Evolutionary conservation across 2,113 vertebrate genomes (phyloP).

Genomic region (Motacilla tschutschensis): DNA sequence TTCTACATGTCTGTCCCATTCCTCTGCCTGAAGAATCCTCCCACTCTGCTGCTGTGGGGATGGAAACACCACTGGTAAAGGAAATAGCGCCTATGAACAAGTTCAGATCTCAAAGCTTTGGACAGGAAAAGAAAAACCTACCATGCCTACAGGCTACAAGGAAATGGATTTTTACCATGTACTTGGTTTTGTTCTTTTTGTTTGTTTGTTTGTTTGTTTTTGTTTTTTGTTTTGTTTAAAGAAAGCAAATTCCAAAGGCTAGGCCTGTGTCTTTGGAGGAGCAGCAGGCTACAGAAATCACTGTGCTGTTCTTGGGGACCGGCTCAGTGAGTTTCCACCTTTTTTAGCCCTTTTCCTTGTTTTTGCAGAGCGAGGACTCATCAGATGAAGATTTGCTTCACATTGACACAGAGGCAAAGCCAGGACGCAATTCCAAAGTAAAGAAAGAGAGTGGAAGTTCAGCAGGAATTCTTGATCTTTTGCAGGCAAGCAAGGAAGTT

Average conservation of each 20-base stretch:
- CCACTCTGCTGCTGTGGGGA: not conserved
- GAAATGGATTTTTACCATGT: not conserved
- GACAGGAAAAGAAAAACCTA: not conserved
- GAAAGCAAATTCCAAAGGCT: not conserved
- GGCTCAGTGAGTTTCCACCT: not conserved
- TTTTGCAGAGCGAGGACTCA: slow-evolving; percentile 81
- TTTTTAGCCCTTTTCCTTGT: not conserved
- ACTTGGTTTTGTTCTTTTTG: not conserved
- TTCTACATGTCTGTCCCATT: not conserved
- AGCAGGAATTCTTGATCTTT: slow-evolving; percentile 90
- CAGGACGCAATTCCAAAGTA: slow-evolving; percentile 85
- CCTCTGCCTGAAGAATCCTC: not conserved
- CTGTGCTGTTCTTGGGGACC: not conserved
- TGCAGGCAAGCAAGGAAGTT: slow-evolving; percentile 98
- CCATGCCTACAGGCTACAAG: not conserved
- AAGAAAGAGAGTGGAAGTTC: slow-evolving; percentile 89
- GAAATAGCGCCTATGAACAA: not conserved
- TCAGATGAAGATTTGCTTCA: slow-evolving; percentile 94
- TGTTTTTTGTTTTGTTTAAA: not conserved
- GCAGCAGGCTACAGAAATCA: not conserved
- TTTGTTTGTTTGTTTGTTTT: not conserved
- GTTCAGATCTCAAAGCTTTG: not conserved
- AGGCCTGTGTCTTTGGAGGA: not conserved
- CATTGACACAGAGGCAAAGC: slow-evolving; percentile 91
- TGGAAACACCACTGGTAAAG: not conserved